Percentiles rank a stretch among this genome's conserved stretches.
Evolutionary conservation across 2,797 vertebrate genomes (phyloP).

Genomic region (Pristis pectinata): DNA sequence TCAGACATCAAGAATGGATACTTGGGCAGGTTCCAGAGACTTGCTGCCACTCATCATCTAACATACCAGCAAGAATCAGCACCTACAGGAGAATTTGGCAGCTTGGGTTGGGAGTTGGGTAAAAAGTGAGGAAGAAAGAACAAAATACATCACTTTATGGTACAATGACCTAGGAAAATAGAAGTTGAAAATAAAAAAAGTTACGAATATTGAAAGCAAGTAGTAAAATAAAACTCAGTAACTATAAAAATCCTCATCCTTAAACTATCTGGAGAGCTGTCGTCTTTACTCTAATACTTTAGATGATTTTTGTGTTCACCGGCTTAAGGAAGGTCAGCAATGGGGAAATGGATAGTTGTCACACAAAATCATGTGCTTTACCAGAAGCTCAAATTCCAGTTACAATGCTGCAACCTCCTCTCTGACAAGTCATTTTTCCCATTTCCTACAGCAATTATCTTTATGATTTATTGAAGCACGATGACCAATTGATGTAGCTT

Average conservation of each 20-base stretch:
- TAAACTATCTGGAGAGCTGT: background rate
- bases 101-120: background rate
- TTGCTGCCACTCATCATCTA: background rate
- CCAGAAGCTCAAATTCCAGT: background rate
- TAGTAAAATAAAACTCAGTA: background rate
- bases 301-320: background rate
- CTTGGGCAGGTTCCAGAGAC: background rate
- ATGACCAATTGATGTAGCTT: background rate
- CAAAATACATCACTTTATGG: background rate
- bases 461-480: background rate
- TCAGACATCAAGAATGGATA: background rate
- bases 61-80: background rate
- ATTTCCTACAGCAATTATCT: background rate
- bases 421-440: background rate
- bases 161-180: background rate
- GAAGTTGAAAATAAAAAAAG: background rate
- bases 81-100: background rate
- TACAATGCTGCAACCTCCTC: background rate
- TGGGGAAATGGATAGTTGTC: background rate
- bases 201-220: background rate
- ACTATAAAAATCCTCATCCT: background rate
- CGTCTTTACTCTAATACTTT: background rate
- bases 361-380: background rate
- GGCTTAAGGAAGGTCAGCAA: background rate
- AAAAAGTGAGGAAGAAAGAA: background rate